A percentile compares a stretch with the other conserved stretches of the same genome.
Conservation (phyloP, 2,888 invertebrate species). For the Drosophila prostipennis region DNA sequence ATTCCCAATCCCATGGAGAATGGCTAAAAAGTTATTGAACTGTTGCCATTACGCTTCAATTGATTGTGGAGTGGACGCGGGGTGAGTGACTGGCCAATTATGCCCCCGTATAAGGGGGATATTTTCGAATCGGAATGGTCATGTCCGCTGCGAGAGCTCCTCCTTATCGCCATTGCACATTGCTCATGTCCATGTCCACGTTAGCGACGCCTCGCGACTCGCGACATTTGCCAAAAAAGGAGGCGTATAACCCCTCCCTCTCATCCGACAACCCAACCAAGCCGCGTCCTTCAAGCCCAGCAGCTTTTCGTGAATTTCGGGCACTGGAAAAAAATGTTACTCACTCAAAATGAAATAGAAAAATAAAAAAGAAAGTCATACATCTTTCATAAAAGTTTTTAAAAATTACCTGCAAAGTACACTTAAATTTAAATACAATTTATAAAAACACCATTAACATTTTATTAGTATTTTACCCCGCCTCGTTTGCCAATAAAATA, state of each 20-base stretch:
- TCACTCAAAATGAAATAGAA: no score
- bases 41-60: conserved; percentile 81
- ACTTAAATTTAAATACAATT: no score
- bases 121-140: conserved; percentile 10
- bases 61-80: conserved; percentile 43
- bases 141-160: conserved; percentile 35
- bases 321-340: neutral
- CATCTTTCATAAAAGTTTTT: no score
- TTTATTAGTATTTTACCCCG: neutral
- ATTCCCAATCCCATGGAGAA: conserved; percentile 41
- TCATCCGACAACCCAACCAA: neutral
- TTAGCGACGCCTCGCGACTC: conserved; percentile 47
- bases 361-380: no score
- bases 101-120: neutral
- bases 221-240: conserved; percentile 53
- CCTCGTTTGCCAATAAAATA: neutral
- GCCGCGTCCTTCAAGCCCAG: conserved; percentile 46
- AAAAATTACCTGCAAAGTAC: no score
- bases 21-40: conserved; percentile 81
- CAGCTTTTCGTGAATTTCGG: neutral
- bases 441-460: no score
- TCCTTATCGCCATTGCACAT: conserved; percentile 74
- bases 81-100: conserved; percentile 41
- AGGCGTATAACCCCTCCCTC: conserved; percentile 7
- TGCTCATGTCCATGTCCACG: conserved; percentile 64